Evolutionary conservation across 1,140 invertebrate species (phyloP), one percentile per base, ranked within the genome.

Genomic region (Calosoma granatense): DNA sequence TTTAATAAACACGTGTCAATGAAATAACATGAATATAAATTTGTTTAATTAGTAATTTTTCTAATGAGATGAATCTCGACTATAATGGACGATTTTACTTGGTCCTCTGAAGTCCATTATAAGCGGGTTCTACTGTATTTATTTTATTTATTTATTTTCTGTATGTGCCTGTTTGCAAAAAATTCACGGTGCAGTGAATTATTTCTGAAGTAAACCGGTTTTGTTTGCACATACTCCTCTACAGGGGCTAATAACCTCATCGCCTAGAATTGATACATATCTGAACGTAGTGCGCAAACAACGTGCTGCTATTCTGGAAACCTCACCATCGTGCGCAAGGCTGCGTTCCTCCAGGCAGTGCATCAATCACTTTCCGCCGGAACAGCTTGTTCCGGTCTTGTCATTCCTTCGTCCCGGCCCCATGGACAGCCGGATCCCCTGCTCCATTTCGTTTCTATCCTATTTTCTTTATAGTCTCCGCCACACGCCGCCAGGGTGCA

Each of bases 251-350:
- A 47, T 47, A 17, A 47, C 41, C 41, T 47, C 6, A 47, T 47
- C 41, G 15, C 41, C 41, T 9, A 4, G 41, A 47, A 47, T 47
- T 11, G 41, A 47, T 47, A 47, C 41, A 47, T 47, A 47, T 47
- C 41, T 47, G 6, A 47, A 4, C 3, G 41, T 36, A 36, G 26
- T 9, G n/a, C n/a, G 26, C 26, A 36, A 36, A 36, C 26, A 47
- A 47, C 41, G 41, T 47, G 41, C 9, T 9, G 41, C 9, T 47
- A 47, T 47, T 47, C 41, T 6, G 6, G 41, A 47, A 47, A 47
- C n/a, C n/a, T 36, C n/a, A 36, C 26, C n/a, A n/a, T n/a, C n/a
- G n/a, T n/a, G n/a, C n/a, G n/a, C n/a, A n/a, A 9, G 26, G 26
- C 26, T 36, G 26, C 26, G 26, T 36, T 36, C 26, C 26, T 47